Base-by-base conservation (phyloP, 1,140 invertebrate species). In the Caenorhabditis inopinata region DNA sequence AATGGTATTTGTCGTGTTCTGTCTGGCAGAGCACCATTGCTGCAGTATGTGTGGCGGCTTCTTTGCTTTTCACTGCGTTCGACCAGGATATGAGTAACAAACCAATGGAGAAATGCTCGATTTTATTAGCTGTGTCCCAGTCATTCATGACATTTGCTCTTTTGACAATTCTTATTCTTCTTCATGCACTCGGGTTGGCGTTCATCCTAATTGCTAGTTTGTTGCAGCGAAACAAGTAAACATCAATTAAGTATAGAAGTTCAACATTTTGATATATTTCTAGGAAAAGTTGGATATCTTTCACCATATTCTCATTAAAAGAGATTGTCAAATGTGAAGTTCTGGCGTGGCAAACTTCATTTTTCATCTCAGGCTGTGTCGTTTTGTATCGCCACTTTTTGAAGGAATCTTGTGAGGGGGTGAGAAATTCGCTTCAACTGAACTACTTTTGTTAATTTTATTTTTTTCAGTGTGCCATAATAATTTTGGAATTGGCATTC, bases 31-130 rank as follows among this genome's bases (percentile, higher is more conserved):
- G 51, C 1, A 5, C 32, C 1, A 46, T 78, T n/a, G 76, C 53
- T 4, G 76, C 53, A 6, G 53, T 48, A 2, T 23, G 29, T 46
- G 76, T 68, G 5, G 53, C 42, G 4, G 45, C 35, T 6, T 18
- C 76, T 5, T 38, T 78, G n/a, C n/a, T 78, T 4, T 78, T 78
- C 47, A 78, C 76, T n/a, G 76, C 76, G 16, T 78, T 78, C 6
- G 76, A 78, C 18, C 32, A 62, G 16, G 76, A 78, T 68, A 12
- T 45, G 11, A 11, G 38, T 25, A 51, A 51, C 11, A 53, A 78
- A 21, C 49, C 49, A 0, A 78, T 78, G 76, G n/a, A 78, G 4
- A 78, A 78, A 25, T 78, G 76, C 21, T 58, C 53, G 0, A 78
- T 78, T 25, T 16, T 78, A 3, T 21, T 78, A 4, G 76, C 76